Conservation (phyloP, 2,797 vertebrate genomes). For the Xiphorhynchus erythropygius region DNA sequence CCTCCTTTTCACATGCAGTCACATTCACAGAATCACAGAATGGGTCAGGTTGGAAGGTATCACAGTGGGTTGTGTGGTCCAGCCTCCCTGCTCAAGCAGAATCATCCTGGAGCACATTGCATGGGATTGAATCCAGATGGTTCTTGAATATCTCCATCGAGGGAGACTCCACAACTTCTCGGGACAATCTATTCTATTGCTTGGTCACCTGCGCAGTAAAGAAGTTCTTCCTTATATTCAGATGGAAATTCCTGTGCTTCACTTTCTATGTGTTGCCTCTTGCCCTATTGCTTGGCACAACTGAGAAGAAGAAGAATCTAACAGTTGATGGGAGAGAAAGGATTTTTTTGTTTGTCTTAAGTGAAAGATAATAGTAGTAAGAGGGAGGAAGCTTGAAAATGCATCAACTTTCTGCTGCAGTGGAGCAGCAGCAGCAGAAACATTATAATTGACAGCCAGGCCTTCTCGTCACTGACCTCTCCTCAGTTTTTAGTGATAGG, state of each 20-base stretch:
- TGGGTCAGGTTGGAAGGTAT: neutral
- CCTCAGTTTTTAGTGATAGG: neutral
- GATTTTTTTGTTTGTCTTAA: neutral
- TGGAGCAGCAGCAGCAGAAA: neutral
- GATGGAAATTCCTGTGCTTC: neutral
- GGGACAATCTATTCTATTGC: neutral
- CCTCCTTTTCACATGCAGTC: neutral
- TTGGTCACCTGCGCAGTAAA: too few species aligned
- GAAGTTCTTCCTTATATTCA: neutral
- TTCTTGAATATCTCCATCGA: neutral
- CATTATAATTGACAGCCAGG: neutral
- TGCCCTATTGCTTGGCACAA: neutral
- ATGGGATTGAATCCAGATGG: neutral
- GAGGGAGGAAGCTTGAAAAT: neutral
- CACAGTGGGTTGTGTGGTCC: accelerated
- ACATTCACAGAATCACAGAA: neutral
- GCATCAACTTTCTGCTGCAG: neutral
- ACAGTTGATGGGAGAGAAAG: neutral
- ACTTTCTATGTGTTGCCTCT: neutral
- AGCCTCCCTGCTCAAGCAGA: neutral
- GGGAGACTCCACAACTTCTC: neutral
- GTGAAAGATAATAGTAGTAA: neutral
- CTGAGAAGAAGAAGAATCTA: neutral
- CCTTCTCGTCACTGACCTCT: neutral
- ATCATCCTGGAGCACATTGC: neutral